These are phyloP conservation scores for Blera fallax DNA, from an alignment of 2,888 invertebrate species.

Conservation along the genomic window DNA sequence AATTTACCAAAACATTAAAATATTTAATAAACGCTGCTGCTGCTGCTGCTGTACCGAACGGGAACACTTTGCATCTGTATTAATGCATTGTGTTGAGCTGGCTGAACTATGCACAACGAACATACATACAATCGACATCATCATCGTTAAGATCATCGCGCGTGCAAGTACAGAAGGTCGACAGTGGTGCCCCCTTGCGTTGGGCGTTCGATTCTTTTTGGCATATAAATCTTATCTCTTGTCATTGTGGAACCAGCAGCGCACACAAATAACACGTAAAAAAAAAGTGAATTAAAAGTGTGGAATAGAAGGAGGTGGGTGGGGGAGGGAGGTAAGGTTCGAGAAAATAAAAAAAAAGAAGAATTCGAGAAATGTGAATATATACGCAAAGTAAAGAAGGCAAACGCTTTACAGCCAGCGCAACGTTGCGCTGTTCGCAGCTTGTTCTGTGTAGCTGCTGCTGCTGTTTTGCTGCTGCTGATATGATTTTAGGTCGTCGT, in stretches of 20 bases:
- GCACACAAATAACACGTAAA: constrained; percentile 47
- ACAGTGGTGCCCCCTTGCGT: constrained; percentile 65
- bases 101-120: not conserved
- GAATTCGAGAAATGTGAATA: constrained; percentile 65
- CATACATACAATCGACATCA: constrained; percentile 21
- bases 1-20: constrained; percentile 66
- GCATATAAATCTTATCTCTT: constrained; percentile 72
- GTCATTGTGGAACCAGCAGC: constrained; percentile 62
- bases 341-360: constrained; percentile 38
- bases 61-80: constrained; percentile 33
- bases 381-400: constrained; percentile 2
- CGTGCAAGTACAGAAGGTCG: constrained; percentile 68
- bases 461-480: constrained; percentile 47
- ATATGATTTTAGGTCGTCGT: constrained; percentile 68
- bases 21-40: constrained; percentile 38
- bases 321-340: not conserved
- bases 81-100: constrained; percentile 25
- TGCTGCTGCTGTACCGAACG: constrained; percentile 28
- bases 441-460: constrained; percentile 19
- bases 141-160: constrained; percentile 59
- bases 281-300: constrained; percentile 61
- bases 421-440: constrained; percentile 41
- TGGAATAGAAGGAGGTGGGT: constrained; percentile 1
- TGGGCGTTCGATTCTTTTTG: constrained; percentile 62
- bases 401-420: constrained; percentile 39